Percentiles rank a stretch among this genome's conserved stretches.
These are phyloP conservation scores for Parascotia fuliginaria DNA, from an alignment of 2,888 invertebrate species.

Conservation along the genomic window DNA sequence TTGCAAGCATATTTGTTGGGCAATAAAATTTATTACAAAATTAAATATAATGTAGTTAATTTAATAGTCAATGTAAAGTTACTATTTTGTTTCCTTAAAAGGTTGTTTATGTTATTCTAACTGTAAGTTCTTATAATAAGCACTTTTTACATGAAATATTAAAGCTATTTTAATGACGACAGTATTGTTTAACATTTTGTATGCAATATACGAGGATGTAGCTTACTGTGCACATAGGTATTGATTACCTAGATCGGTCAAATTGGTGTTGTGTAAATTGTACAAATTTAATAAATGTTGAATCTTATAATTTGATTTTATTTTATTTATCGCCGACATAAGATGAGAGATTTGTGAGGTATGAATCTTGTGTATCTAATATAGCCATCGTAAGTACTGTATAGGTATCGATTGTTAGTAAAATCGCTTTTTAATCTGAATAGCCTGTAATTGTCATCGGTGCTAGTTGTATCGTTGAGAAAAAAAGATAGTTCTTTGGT, in stretches of 20 bases:
- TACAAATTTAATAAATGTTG: slow-evolving; percentile 85
- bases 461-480: no score
- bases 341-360: no score
- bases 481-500: no score
- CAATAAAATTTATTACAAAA: no score
- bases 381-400: no score
- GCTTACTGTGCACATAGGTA: slow-evolving; percentile 63
- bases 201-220: slow-evolving; percentile 56
- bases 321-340: slow-evolving; percentile 8
- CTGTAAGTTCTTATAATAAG: slow-evolving; percentile 35
- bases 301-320: slow-evolving; percentile 47
- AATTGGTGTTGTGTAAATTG: slow-evolving; percentile 73
- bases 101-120: slow-evolving; percentile 36
- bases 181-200: slow-evolving; percentile 50
- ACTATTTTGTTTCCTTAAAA: slow-evolving; percentile 15
- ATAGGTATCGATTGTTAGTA: no score
- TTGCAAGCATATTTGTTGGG: no score
- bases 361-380: no score
- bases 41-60: no score
- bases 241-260: slow-evolving; percentile 52
- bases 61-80: not conserved
- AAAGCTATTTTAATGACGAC: slow-evolving; percentile 41
- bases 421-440: no score
- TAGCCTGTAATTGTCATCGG: no score
- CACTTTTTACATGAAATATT: slow-evolving; percentile 32